phyloP scores from a whole-genome alignment of 2,797 vertebrate species.

The Artibeus lituratus region DNA sequence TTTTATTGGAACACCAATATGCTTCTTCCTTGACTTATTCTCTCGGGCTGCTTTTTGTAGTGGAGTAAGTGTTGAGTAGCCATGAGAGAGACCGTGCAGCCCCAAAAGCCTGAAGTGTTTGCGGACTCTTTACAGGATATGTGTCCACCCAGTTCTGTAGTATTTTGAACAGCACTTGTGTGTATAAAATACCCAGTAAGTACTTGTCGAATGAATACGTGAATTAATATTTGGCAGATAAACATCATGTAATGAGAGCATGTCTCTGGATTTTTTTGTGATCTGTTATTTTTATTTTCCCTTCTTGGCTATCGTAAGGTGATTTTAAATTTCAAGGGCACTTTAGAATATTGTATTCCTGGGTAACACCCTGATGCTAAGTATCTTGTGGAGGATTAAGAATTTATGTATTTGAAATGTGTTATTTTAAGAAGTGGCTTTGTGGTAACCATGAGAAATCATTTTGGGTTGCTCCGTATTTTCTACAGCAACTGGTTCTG shows the following conservation, averaged over 20 bases:
- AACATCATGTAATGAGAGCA: background rate
- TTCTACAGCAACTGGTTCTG: conserved; percentile 90
- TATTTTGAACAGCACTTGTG: background rate
- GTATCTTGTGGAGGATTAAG: background rate
- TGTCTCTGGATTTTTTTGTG: background rate
- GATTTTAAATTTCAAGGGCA: conserved; percentile 11
- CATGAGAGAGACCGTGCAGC: background rate
- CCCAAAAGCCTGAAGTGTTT: background rate
- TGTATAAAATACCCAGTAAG: background rate
- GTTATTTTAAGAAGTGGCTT: conserved; percentile 24
- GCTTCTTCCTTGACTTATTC: background rate
- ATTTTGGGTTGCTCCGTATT: conserved; percentile 18
- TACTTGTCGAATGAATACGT: conserved; percentile 10
- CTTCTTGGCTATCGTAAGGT: background rate
- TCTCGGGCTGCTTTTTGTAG: background rate
- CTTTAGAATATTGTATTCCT: conserved; percentile 4
- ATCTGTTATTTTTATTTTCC: background rate
- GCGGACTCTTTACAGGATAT: background rate
- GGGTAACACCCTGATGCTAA: background rate
- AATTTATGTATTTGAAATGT: background rate
- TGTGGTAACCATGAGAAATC: background rate
- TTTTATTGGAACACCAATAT: background rate
- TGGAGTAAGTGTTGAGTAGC: background rate
- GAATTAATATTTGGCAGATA: conserved; percentile 16
- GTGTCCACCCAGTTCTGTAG: background rate